A percentile compares a stretch with the other conserved stretches of the same genome.
These are phyloP conservation scores for Aphodius granarius DNA, from an alignment of 2,888 invertebrate genomes.

Conservation along the genomic window DNA sequence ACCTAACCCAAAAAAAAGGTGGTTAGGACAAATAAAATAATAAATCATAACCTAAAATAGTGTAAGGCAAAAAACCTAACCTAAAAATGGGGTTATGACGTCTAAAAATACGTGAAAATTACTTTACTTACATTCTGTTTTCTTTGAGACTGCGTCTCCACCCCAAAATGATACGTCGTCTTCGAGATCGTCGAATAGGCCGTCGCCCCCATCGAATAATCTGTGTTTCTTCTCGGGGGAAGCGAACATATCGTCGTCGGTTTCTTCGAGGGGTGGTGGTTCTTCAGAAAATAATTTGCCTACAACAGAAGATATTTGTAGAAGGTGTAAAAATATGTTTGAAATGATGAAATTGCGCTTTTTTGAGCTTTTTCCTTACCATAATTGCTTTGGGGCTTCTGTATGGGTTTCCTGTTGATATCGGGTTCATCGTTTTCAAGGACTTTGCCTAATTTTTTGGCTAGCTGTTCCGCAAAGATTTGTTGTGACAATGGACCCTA, in stretches of 20 bases:
- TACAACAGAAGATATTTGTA: slow-evolving; percentile 32
- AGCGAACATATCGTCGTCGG: slow-evolving; percentile 28
- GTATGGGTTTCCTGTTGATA: slow-evolving; percentile 54
- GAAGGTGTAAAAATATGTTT: background rate
- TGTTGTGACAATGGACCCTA: slow-evolving; percentile 38
- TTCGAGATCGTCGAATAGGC: slow-evolving; percentile 52
- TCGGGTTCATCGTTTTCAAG: slow-evolving; percentile 40
- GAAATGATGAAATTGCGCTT: slow-evolving; percentile 6
- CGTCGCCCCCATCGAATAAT: slow-evolving; percentile 45
- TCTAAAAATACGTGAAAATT: background rate
- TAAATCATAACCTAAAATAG: no score
- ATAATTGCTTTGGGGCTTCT: slow-evolving; percentile 34
- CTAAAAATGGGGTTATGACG: background rate
- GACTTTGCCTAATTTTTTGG: slow-evolving; percentile 60
- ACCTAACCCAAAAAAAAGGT: no score
- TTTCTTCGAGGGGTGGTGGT: slow-evolving; percentile 58
- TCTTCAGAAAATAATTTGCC: slow-evolving; percentile 57
- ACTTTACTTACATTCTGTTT: slow-evolving; percentile 6
- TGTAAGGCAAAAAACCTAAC: background rate
- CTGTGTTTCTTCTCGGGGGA: slow-evolving; percentile 32
- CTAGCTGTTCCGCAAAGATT: slow-evolving; percentile 65
- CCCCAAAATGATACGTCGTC: slow-evolving; percentile 42
- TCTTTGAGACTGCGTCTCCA: background rate
- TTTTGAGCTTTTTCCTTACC: slow-evolving; percentile 22
- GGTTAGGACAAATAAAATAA: no score